A percentile compares a stretch with the other conserved stretches of the same genome.
phyloP scores from a whole-genome alignment of 2,797 vertebrate species.

The Dipus sagitta region DNA sequence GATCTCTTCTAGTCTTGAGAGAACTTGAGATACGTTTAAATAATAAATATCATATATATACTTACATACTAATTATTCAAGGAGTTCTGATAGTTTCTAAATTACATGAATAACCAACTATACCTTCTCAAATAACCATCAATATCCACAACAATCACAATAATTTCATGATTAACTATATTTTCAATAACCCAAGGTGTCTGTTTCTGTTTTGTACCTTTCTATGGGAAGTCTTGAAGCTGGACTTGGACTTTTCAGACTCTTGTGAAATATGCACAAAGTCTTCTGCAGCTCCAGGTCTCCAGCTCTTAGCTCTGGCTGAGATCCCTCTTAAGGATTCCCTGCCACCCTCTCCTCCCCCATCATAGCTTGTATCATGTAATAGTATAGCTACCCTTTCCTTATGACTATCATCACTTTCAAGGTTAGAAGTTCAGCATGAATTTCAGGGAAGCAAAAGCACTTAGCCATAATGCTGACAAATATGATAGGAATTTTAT shows the following conservation, averaged over 20 bases:
- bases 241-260: neutral
- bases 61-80: neutral
- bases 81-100: neutral
- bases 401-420: neutral
- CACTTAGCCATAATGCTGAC: neutral
- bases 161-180: neutral
- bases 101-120: neutral
- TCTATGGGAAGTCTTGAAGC: neutral
- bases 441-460: neutral
- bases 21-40: slow-evolving; percentile 25
- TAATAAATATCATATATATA: neutral
- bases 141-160: neutral
- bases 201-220: neutral
- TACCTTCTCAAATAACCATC: neutral
- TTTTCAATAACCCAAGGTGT: slow-evolving; percentile 4
- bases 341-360: neutral
- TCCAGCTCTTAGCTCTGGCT: neutral
- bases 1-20: neutral
- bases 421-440: neutral
- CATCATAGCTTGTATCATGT: no score
- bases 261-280: neutral
- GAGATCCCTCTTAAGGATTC: neutral
- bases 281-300: neutral
- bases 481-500: slow-evolving; percentile 18
- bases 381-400: neutral